Evolutionary conservation across 2,113 vertebrate genomes (phyloP).

Genomic region (Condylura cristata): DNA sequence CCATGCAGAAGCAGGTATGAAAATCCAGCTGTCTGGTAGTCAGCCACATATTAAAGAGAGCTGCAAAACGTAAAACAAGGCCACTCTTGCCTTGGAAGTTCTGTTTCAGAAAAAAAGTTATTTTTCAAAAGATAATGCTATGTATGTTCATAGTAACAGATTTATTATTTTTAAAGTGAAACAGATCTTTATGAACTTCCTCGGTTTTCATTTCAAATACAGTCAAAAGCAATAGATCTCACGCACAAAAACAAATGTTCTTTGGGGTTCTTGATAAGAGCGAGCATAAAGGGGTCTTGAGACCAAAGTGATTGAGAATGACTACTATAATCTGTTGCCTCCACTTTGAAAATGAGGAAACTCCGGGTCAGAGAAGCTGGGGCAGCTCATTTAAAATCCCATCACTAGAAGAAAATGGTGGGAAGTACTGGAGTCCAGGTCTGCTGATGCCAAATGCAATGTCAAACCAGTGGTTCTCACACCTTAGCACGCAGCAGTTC

Average conservation of each 20-base stretch:
- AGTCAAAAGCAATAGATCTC: background rate
- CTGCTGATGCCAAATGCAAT: background rate
- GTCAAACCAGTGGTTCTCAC: background rate
- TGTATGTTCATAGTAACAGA: background rate
- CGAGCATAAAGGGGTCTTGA: background rate
- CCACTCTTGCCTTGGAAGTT: background rate
- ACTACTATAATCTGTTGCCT: background rate
- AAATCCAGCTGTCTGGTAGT: background rate
- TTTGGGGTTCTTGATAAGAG: background rate
- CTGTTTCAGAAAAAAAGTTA: slow-evolving; percentile 4
- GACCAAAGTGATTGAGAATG: background rate
- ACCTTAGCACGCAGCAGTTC: background rate
- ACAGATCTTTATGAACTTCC: background rate
- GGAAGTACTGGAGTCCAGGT: background rate
- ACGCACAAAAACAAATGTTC: background rate
- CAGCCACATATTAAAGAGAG: background rate
- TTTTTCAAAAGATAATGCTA: slow-evolving; percentile 11
- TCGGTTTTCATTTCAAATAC: slow-evolving; percentile 26
- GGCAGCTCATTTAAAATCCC: background rate
- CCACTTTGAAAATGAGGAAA: background rate
- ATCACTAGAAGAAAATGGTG: background rate
- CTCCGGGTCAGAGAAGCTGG: background rate
- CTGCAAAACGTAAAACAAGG: background rate
- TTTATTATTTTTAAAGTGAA: background rate
- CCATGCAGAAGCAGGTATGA: background rate